Evolutionary conservation across 2,797 vertebrate genomes (phyloP).

Genomic region (Limnodromus scolopaceus): DNA sequence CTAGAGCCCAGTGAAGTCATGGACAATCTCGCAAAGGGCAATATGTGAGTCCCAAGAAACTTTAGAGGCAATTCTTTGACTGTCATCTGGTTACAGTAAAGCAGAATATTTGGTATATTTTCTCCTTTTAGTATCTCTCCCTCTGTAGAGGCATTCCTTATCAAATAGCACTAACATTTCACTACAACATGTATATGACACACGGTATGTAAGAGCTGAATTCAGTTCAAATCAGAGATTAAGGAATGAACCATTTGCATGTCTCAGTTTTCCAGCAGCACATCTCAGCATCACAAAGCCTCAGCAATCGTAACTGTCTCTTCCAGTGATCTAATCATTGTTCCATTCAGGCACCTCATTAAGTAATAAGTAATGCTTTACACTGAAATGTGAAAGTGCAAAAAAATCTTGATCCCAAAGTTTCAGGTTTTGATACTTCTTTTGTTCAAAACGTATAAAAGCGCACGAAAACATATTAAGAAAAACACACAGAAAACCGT

Average conservation of each 20-base stretch:
- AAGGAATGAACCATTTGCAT: not conserved
- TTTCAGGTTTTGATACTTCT: not conserved
- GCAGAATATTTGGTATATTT: not conserved
- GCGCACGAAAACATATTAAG: not conserved
- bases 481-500: not conserved
- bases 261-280: not conserved
- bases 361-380: not conserved
- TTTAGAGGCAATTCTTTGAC: not conserved
- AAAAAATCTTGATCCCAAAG: not conserved
- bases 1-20: not conserved
- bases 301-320: not conserved
- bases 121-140: not conserved
- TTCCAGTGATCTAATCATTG: not conserved
- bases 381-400: accelerated
- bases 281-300: not conserved
- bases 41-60: not conserved
- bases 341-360: not conserved
- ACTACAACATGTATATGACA: accelerated
- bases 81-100: not conserved
- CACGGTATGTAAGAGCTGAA: accelerated
- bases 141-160: not conserved
- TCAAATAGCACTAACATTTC: not conserved
- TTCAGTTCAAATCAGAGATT: not conserved
- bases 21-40: not conserved
- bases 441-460: not conserved